Conservation (phyloP, 1,140 invertebrate species). For the Bombus breviceps region DNA sequence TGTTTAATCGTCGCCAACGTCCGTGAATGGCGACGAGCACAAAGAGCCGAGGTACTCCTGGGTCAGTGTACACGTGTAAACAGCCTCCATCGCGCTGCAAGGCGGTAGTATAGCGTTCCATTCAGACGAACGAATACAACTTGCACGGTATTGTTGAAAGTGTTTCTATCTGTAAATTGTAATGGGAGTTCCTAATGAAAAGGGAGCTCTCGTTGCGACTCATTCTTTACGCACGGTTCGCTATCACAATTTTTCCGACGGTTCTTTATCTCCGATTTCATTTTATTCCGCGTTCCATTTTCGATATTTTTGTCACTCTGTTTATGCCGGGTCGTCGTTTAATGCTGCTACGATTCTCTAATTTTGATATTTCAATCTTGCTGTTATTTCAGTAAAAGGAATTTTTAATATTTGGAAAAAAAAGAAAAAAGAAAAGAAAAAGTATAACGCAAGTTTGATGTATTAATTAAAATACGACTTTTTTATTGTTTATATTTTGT, state of each 20-base stretch:
- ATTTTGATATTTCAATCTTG: too few species aligned
- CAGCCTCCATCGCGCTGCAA: background rate
- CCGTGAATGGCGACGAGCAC: constrained; percentile 2
- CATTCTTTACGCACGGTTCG: background rate
- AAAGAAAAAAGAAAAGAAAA: too few species aligned
- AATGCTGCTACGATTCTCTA: too few species aligned
- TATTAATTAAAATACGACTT: too few species aligned
- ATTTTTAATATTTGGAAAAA: too few species aligned
- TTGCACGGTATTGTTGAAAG: constrained; percentile 8
- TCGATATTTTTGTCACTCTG: too few species aligned
- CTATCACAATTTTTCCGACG: background rate
- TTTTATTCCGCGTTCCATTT: too few species aligned
- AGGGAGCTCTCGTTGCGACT: background rate
- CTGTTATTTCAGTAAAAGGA: too few species aligned
- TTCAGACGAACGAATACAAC: constrained; percentile 13
- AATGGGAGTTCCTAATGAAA: background rate
- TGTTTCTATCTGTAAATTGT: constrained; percentile 18
- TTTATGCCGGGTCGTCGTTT: too few species aligned
- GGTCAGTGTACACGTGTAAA: constrained; percentile 32
- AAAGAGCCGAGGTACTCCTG: background rate
- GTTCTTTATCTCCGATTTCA: too few species aligned
- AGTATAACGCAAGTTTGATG: too few species aligned
- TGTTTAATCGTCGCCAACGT: constrained; percentile 25
- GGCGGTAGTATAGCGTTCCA: background rate
- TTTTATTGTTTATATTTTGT: too few species aligned